Percentiles rank a stretch among this genome's conserved stretches.
phyloP scores from a whole-genome alignment of 1,140 invertebrate species.

The Drosophila melanogaster region Release_6_plus_ISO1_MT NT_033779.5:8550501-8551000 shows the following conservation, averaged over 20 bases:
- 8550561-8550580: background rate
- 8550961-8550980: slow-evolving; percentile 47
- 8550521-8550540: no score
- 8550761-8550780: slow-evolving; percentile 38
- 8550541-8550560: no score
- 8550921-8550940: slow-evolving; percentile 17
- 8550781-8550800: slow-evolving; percentile 26
- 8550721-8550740: slow-evolving; percentile 22
- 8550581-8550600: background rate
- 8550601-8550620: slow-evolving; percentile 21
- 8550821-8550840: slow-evolving; percentile 29
- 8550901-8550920: slow-evolving; percentile 14
- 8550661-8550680: slow-evolving; percentile 17
- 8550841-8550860: slow-evolving; percentile 44
- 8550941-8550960: slow-evolving; percentile 56
- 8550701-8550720: slow-evolving; percentile 12
- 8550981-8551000: slow-evolving; percentile 64
- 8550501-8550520: no score
- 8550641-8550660: slow-evolving; percentile 12
- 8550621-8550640: slow-evolving; percentile 6
- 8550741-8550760: slow-evolving; percentile 35
- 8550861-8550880: slow-evolving; percentile 52
- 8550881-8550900: slow-evolving; percentile 41
- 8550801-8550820: slow-evolving; percentile 11
- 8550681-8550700: slow-evolving; percentile 46